A percentile compares a stretch with the other conserved stretches of the same genome.
These are phyloP conservation scores for Pomphorhynchus laevis DNA, from an alignment of 1,140 invertebrate genomes.

Conservation along the genomic window DNA sequence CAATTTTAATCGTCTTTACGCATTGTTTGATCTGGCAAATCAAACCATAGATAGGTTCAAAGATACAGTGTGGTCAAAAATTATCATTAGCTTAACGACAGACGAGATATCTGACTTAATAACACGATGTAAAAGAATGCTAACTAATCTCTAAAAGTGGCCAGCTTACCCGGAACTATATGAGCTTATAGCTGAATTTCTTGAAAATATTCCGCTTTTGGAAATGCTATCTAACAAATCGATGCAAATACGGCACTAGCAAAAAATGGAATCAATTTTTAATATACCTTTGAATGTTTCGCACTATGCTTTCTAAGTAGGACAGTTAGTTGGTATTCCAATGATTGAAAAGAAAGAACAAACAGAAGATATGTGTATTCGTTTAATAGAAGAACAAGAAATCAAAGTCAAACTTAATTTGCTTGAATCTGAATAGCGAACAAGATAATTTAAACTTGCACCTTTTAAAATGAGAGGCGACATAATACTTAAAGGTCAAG, in stretches of 20 bases:
- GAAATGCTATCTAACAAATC: constrained; percentile 87
- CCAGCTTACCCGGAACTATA: constrained; percentile 70
- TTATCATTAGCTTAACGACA: constrained; percentile 79
- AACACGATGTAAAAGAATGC: constrained; percentile 31
- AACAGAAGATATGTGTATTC: constrained; percentile 89
- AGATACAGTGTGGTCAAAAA: constrained; percentile 67
- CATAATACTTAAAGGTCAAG: constrained; percentile 50
- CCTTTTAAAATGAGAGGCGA: constrained; percentile 75
- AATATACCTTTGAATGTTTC: constrained; percentile 52
- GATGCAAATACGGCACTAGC: constrained; percentile 81
- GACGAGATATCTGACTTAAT: constrained; percentile 59
- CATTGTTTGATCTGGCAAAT: constrained; percentile 72
- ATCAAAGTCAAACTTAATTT: constrained; percentile 70
- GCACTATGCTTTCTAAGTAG: constrained; percentile 55
- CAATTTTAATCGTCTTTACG: constrained; percentile 61
- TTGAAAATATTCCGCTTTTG: constrained; percentile 66
- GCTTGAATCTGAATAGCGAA: constrained; percentile 70
- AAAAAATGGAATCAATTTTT: constrained; percentile 70
- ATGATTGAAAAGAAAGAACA: constrained; percentile 63
- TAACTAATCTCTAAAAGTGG: constrained; percentile 76
- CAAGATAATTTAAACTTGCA: constrained; percentile 59
- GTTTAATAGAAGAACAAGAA: constrained; percentile 80
- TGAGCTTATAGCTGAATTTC: constrained; percentile 81
- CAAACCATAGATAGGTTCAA: constrained; percentile 71
- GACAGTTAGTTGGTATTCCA: constrained; percentile 75